These are phyloP conservation scores for Galbula dea DNA, from an alignment of 2,113 vertebrate species.

Conservation along the genomic window DNA sequence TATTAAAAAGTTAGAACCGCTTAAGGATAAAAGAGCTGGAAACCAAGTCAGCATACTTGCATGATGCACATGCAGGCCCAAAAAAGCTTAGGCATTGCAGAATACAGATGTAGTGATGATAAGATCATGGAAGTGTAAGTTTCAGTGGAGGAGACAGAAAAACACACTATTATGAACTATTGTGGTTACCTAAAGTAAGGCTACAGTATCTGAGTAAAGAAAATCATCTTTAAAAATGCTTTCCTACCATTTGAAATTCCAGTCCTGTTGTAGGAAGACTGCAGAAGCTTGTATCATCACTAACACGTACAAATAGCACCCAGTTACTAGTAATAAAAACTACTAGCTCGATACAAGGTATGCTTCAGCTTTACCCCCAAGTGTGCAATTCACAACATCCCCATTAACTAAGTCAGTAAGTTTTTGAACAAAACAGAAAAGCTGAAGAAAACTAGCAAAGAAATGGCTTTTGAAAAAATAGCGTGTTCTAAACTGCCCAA, in stretches of 20 bases:
- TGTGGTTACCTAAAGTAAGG: not conserved
- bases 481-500: rapidly evolving
- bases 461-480: not conserved
- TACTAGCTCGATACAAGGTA: rapidly evolving
- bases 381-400: rapidly evolving
- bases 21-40: not conserved
- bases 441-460: not conserved
- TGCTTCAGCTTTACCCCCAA: not conserved
- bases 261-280: not conserved
- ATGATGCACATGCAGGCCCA: not conserved
- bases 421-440: not conserved
- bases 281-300: not conserved
- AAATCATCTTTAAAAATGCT: not conserved
- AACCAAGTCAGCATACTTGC: rapidly evolving
- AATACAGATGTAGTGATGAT: rapidly evolving
- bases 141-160: not conserved
- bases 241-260: not conserved
- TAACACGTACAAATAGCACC: not conserved
- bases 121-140: not conserved
- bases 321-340: not conserved
- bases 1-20: not conserved
- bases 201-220: not conserved
- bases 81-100: not conserved
- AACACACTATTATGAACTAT: not conserved
- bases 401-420: not conserved